These are phyloP conservation scores for Listronotus bonariensis DNA, from an alignment of 1,140 invertebrate species.

Conservation along the genomic window DNA sequence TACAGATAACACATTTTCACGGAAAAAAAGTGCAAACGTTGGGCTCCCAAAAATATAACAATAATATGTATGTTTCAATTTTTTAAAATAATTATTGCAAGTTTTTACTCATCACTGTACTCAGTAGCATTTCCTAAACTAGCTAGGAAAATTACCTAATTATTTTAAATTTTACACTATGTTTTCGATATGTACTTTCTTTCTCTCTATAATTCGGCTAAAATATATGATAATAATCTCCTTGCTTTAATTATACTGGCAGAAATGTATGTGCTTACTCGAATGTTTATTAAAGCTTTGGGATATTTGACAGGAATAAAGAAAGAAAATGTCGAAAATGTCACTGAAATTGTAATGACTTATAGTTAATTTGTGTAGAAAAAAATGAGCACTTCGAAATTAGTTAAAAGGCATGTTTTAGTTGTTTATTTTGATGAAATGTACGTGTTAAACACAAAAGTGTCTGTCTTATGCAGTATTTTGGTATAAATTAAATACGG, in stretches of 20 bases:
- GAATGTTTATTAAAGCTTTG: slow-evolving; percentile 3
- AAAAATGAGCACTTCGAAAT: slow-evolving; percentile 9
- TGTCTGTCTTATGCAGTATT: too few species aligned
- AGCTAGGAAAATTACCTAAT: slow-evolving; percentile 2
- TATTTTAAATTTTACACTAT: slow-evolving; percentile 1
- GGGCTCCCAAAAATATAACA: too few species aligned
- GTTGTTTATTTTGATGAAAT: too few species aligned
- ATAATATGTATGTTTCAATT: too few species aligned
- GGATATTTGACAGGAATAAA: background rate
- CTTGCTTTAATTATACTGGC: background rate
- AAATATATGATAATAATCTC: background rate
- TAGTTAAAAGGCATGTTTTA: background rate
- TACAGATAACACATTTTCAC: too few species aligned
- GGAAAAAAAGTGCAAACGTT: too few species aligned
- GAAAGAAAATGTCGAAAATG: background rate
- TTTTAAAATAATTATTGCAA: background rate
- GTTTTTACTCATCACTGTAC: slow-evolving; percentile 7
- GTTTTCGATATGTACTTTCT: too few species aligned
- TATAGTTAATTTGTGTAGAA: slow-evolving; percentile 1
- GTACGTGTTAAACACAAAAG: too few species aligned
- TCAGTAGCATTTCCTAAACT: slow-evolving; percentile 3
- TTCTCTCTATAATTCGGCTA: too few species aligned
- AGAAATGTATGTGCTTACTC: background rate
- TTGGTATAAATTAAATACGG: too few species aligned
- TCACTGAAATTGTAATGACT: background rate